Evolutionary conservation across 2,888 invertebrate genomes (phyloP), one percentile per base, ranked within the genome.

Genomic region (Trichacis sp.): DNA sequence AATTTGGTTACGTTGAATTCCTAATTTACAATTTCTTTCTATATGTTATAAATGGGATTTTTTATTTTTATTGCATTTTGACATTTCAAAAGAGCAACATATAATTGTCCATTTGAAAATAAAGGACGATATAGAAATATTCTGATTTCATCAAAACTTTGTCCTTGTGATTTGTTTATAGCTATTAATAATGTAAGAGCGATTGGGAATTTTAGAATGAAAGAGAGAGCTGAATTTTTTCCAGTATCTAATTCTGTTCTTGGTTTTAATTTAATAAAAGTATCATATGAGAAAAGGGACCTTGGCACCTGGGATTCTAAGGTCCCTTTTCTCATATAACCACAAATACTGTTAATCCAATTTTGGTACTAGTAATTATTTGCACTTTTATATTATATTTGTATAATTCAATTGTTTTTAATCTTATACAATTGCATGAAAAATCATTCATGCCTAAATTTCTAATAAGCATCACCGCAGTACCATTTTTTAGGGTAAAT

Each of bases 391-490:
- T 56, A 54, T 67, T 56, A 40, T 46, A 58, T 57, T 65, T 63
- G 48, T 38, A 53, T 50, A 63, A 57, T 12, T 46, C 30, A 14
- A 58, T 5, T 19, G 67, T 59, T 64, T 56, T 62, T 40, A 64
- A 52, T 51, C 62, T 48, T 20, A 61, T 71, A 12, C 64, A 61
- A 42, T 66, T 69, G 47, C 66, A 66, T 19, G 68, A 20, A 36
- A 53, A 60, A 50, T 61, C 64, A 51, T 53, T 64, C 18, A 64
- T 64, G 57, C 57, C 57, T 20, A 61, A 48, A 64, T 68, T 68
- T 56, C 54, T 12, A n/a, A 59, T 63, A 8, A 64, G 20, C 59
- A 65, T 68, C 9, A 68, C 53, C 19, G 61, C 55, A 4, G 61
- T 33, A 40, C 56, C 53, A 40, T 52, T 12, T 62, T 62, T 62